phyloP scores from a whole-genome alignment of 2,888 invertebrate genomes.

The Siphlonurus alternatus region DNA sequence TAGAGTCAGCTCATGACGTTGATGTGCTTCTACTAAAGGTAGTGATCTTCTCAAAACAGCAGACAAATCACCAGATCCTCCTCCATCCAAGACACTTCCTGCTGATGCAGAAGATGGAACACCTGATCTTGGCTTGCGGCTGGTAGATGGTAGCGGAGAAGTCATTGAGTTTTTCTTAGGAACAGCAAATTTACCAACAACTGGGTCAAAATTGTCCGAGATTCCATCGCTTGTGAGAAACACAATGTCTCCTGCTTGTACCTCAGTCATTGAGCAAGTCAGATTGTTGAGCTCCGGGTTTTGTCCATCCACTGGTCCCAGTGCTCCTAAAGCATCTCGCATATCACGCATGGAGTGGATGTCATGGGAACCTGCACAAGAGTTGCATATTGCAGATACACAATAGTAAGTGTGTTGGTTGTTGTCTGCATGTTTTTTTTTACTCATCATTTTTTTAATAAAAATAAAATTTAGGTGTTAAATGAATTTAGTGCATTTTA shows the following conservation, averaged over 20 bases:
- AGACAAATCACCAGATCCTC: conserved; percentile 2
- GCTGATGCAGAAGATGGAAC: conserved; percentile 9
- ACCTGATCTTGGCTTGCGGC: background rate
- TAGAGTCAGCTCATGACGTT: conserved; percentile 56
- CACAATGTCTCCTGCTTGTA: conserved; percentile 65
- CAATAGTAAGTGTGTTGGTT: too few relatives aligned
- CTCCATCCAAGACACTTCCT: conserved; percentile 6
- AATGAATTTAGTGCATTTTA: too few relatives aligned
- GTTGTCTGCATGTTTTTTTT: too few relatives aligned
- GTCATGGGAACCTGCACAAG: conserved; percentile 56
- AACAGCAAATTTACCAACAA: conserved; percentile 68
- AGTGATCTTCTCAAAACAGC: conserved; percentile 20
- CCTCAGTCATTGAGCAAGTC: conserved; percentile 64
- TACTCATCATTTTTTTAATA: too few relatives aligned
- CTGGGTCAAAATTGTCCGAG: conserved; percentile 82
- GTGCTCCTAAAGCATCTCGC: conserved; percentile 72
- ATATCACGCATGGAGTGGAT: conserved; percentile 68
- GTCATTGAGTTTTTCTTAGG: conserved; percentile 5
- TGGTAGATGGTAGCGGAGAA: background rate
- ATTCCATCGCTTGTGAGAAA: conserved; percentile 81
- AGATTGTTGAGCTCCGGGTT: conserved; percentile 77
- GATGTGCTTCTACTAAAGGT: conserved; percentile 53
- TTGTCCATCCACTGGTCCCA: conserved; percentile 70
- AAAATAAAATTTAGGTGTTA: too few relatives aligned
- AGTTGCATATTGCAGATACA: too few relatives aligned